These are phyloP conservation scores for Dascyllus trimaculatus DNA, from an alignment of 2,113 vertebrate species.

Conservation along the genomic window DNA sequence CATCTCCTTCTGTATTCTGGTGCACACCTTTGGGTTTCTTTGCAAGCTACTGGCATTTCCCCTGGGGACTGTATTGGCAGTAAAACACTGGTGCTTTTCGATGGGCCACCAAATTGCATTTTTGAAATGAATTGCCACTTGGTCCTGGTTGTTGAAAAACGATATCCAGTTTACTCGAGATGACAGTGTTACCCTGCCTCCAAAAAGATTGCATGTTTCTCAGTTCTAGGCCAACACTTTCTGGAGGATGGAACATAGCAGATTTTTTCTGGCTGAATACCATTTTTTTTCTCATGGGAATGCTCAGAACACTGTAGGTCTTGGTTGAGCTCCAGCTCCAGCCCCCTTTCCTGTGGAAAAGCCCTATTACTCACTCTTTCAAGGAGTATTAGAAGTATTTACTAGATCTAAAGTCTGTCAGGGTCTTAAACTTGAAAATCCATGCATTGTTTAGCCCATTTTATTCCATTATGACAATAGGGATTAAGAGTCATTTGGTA, in stretches of 20 bases:
- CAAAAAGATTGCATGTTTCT: neutral
- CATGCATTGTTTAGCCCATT: neutral
- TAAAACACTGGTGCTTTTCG: too few species aligned
- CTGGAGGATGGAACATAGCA: slow-evolving; percentile 11
- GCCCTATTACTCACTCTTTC: neutral
- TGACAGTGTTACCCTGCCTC: neutral
- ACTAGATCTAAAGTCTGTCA: neutral
- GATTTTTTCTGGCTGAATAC: slow-evolving; percentile 22
- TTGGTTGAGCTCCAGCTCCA: slow-evolving; percentile 1
- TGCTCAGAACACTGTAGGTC: slow-evolving; percentile 1
- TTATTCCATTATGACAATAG: neutral
- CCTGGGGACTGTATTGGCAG: neutral
- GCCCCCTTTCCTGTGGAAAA: slow-evolving; percentile 9
- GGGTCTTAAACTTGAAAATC: neutral
- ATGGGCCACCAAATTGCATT: neutral
- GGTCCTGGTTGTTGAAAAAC: neutral
- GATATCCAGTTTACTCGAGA: neutral
- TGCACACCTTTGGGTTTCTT: neutral
- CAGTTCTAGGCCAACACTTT: slow-evolving; percentile 14
- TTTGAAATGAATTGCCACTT: neutral
- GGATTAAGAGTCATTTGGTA: neutral
- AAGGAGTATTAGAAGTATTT: slow-evolving; percentile 1
- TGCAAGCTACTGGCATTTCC: neutral
- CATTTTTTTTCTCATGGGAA: slow-evolving; percentile 7
- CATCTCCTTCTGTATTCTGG: neutral